Evolutionary conservation across 2,797 vertebrate species (phyloP).

Genomic region (Apogon talboti): DNA sequence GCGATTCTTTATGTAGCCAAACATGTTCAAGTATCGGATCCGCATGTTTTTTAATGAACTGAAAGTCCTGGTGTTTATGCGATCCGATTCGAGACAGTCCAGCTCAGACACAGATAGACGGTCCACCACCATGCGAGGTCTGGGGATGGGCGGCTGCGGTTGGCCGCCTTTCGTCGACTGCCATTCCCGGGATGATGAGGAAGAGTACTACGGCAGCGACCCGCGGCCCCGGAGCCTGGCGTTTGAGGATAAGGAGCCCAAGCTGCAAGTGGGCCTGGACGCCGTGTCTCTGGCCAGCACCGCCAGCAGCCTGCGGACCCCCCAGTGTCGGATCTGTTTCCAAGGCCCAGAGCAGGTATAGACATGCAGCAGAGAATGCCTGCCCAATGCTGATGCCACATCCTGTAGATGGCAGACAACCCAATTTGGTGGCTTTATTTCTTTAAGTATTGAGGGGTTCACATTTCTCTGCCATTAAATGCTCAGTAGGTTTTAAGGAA

Average conservation of each 20-base stretch:
- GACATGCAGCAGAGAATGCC: constrained; percentile 11
- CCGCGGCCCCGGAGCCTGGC: constrained; percentile 88
- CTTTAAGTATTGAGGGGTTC: background rate
- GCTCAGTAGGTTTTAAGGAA: background rate
- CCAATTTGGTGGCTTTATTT: background rate
- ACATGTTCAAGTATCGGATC: constrained; percentile 97
- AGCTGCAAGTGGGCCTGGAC: constrained; percentile 88
- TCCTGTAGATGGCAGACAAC: constrained; percentile 21
- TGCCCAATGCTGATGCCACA: constrained; percentile 15
- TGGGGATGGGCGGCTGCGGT: constrained; percentile 90
- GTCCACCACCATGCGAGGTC: constrained; percentile 82
- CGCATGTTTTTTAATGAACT: constrained; percentile 98
- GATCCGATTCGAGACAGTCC: constrained; percentile 90
- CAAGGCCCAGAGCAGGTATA: constrained; percentile 94
- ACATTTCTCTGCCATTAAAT: background rate
- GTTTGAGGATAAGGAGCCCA: constrained; percentile 88
- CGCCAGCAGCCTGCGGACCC: constrained; percentile 89
- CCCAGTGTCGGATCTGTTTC: constrained; percentile 95
- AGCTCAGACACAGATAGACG: constrained; percentile 86
- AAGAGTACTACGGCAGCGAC: constrained; percentile 92
- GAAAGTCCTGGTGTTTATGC: constrained; percentile 95
- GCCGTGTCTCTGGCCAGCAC: constrained; percentile 91
- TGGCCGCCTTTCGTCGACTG: constrained; percentile 93
- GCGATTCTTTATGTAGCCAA: constrained; percentile 78
- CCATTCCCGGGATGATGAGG: constrained; percentile 90